phyloP scores from a whole-genome alignment of 2,113 vertebrate genomes.

The Gnathonemus longibarbis region DNA sequence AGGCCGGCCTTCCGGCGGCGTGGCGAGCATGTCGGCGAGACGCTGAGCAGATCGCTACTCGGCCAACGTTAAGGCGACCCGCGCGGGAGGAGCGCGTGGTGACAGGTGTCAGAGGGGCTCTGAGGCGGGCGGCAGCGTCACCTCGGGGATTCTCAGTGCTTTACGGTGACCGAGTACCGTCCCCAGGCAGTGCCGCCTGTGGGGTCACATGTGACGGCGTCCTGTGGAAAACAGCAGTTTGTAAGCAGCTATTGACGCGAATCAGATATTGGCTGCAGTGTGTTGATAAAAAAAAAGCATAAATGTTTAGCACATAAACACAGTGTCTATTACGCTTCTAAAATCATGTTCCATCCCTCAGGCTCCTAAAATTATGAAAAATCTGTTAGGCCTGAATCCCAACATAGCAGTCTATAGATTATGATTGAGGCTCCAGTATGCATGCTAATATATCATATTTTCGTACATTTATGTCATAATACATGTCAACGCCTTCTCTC shows the following conservation, averaged over 20 bases:
- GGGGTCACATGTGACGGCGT: not conserved
- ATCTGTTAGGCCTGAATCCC: not conserved
- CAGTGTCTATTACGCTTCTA: not conserved
- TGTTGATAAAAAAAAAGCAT: not conserved
- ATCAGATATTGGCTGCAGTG: not conserved
- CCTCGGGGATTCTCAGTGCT: not conserved
- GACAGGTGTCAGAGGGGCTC: not conserved
- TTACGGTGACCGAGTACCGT: not conserved
- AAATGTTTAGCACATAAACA: not conserved
- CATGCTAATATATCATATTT: not conserved
- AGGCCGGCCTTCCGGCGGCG: not conserved
- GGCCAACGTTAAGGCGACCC: not conserved
- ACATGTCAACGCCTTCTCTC: not conserved
- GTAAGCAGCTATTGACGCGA: not conserved
- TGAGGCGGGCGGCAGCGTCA: not conserved
- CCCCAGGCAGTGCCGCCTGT: not conserved
- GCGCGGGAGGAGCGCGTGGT: not conserved
- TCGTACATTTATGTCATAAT: not conserved
- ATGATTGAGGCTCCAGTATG: not conserved
- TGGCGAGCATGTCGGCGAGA: not conserved
- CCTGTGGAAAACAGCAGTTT: not conserved
- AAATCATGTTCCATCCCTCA: not conserved
- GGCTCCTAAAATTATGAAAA: not conserved
- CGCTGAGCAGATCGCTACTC: not conserved
- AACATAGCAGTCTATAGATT: not conserved